phyloP scores from a whole-genome alignment of 2,888 invertebrate species.

The Acronicta aceris region DNA sequence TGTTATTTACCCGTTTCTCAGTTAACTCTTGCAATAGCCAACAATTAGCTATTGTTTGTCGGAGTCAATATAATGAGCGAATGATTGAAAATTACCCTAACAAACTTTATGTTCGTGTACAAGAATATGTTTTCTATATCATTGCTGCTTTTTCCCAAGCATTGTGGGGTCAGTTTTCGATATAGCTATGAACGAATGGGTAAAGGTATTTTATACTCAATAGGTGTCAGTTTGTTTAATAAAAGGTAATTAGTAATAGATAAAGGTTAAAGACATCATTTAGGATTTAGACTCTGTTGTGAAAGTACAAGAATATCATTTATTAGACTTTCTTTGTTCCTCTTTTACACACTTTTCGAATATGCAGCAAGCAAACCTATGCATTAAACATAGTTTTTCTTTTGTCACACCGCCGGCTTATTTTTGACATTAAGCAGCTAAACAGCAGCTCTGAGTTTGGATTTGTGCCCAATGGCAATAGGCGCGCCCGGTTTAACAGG shows the following conservation, averaged over 20 bases:
- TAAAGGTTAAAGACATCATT: too few species aligned
- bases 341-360: too few species aligned
- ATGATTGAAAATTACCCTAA: constrained; percentile 53
- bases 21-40: constrained; percentile 52
- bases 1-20: constrained; percentile 53
- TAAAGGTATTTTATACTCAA: not conserved
- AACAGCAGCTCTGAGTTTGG: too few species aligned
- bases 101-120: constrained; percentile 47
- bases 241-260: not conserved
- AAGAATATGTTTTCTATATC: constrained; percentile 37
- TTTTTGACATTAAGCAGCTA: too few species aligned
- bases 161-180: constrained; percentile 21
- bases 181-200: not conserved
- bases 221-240: not conserved
- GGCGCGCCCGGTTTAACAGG: too few species aligned
- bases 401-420: too few species aligned
- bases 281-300: too few species aligned
- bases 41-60: constrained; percentile 60
- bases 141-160: constrained; percentile 27
- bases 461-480: too few species aligned
- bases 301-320: too few species aligned
- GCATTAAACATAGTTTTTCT: too few species aligned
- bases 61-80: constrained; percentile 52
- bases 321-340: too few species aligned
- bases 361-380: too few species aligned